Base-by-base conservation (phyloP, 2,888 invertebrate species). In the Sinhomidia bicolor region DNA sequence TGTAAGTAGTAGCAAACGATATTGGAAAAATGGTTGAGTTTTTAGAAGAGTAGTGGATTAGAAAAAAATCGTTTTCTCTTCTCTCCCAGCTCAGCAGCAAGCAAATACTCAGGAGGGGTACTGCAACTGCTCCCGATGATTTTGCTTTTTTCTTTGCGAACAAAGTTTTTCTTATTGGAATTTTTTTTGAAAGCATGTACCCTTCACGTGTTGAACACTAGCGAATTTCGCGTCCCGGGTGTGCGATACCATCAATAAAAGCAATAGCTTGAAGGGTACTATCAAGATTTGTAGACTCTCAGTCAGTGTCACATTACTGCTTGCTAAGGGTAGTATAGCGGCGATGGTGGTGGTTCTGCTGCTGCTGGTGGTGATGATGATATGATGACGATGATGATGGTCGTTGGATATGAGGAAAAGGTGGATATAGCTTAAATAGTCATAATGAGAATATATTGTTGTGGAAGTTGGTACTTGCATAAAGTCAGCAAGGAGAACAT, bases 251-350 rank as follows among this genome's bases (percentile, higher is more conserved):
- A 65, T 65, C 65, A 36, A 36, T 1, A 65, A 36, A 65, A 17
- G 60, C 60, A 26, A 20, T 36, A 32, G 32, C 65, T 71, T 10
- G 68, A 44, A 41, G 71, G 71, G 71, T 71, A 14, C 10, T 44
- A 74, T 74, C 47, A 47, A 74, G 74, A 74, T 74, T 74, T 51
- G 44, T 74, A 14, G 74, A 47, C 74, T 74, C 47, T 47, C 47
- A 26, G 14, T 74, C 44, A 74, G 47, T 74, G 74, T 47, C 47
- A 47, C 74, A 36, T n/a, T 17, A 57, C 20, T 71, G 44, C 20
- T 44, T n/a, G n/a, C n/a, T n/a, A n/a, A 41, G 41, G 71, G 41
- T 41, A 44, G 71, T 36, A n/a, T n/a, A n/a, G n/a, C n/a, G n/a
- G n/a, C n/a, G 17, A 17, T 36, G 32, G 65, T 14, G n/a, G 65